phyloP scores from a whole-genome alignment of 1,140 invertebrate genomes.

The Drosophila tani region DNA sequence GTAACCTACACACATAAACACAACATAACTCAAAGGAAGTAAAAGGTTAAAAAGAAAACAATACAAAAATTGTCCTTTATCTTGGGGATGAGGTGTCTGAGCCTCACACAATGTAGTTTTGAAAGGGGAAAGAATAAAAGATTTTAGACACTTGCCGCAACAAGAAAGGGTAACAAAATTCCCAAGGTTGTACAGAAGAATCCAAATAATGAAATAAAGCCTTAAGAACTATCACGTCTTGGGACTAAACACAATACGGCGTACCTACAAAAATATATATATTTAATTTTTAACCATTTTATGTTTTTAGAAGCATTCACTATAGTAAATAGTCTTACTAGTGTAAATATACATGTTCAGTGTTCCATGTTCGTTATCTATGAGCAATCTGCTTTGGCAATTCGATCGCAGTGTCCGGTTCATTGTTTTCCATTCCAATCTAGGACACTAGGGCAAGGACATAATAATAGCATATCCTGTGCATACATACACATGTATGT shows the following conservation, averaged over 20 bases:
- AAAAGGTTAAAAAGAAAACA: conserved; percentile 63
- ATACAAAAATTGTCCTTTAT: conserved; percentile 32
- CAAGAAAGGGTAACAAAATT: conserved; percentile 14
- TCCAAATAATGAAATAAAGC: conserved; percentile 2
- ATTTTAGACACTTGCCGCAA: conserved; percentile 57
- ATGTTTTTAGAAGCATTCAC: conserved; percentile 28
- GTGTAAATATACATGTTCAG: conserved; percentile 8
- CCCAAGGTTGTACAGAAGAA: conserved; percentile 7
- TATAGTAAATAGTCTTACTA: not conserved
- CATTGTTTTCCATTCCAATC: conserved; percentile 61
- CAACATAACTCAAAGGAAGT: conserved; percentile 42
- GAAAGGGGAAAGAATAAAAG: conserved; percentile 32
- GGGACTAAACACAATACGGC: not conserved
- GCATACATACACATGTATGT: conserved; percentile 12
- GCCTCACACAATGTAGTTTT: conserved; percentile 51
- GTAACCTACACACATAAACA: conserved; percentile 39
- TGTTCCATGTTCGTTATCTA: conserved; percentile 17
- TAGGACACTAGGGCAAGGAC: conserved; percentile 63
- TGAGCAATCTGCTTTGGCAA: conserved; percentile 58
- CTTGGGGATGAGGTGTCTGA: conserved; percentile 46
- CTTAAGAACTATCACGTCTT: conserved; percentile 5
- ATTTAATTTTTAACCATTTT: conserved; percentile 7
- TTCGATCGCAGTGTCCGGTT: conserved; percentile 78
- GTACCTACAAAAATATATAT: too few relatives aligned
- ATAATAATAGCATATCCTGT: conserved; percentile 68